Percentiles rank a stretch among this genome's conserved stretches.
phyloP scores from a whole-genome alignment of 2,888 invertebrate genomes.

The Callimorpha dominula region DNA sequence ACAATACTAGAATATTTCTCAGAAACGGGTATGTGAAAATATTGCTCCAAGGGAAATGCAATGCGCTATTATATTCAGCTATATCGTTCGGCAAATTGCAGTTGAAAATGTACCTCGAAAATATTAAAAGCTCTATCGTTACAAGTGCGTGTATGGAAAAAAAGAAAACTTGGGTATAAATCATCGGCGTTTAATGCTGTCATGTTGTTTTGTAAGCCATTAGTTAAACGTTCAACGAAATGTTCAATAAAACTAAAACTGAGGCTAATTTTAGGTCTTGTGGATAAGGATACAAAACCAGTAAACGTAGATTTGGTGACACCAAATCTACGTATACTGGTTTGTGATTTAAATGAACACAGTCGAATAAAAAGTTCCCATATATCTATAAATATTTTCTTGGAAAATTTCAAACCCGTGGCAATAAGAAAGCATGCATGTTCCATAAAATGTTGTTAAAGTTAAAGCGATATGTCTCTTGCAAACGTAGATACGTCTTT shows the following conservation, averaged over 20 bases:
- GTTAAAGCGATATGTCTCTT: conserved; percentile 32
- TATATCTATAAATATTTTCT: conserved; percentile 57
- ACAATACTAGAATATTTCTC: conserved; percentile 66
- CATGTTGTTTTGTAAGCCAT: conserved; percentile 73
- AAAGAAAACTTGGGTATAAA: conserved; percentile 61
- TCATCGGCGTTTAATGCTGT: conserved; percentile 68
- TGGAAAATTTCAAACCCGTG: conserved; percentile 41
- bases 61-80: conserved; percentile 37
- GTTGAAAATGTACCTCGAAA: conserved; percentile 35
- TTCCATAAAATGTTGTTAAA: conserved; percentile 34
- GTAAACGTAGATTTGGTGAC: conserved; percentile 61
- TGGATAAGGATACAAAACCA: conserved; percentile 64
- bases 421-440: conserved; percentile 19
- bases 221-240: conserved; percentile 75
- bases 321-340: too few species aligned
- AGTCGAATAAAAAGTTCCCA: background rate
- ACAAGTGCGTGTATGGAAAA: conserved; percentile 45
- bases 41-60: conserved; percentile 45
- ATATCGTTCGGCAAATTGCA: conserved; percentile 28
- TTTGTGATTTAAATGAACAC: conserved; percentile 40
- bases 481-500: conserved; percentile 19
- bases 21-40: conserved; percentile 66
- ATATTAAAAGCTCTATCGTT: conserved; percentile 46
- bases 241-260: conserved; percentile 67
- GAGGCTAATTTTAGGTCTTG: conserved; percentile 54